Evolutionary conservation across 2,113 vertebrate genomes (phyloP).

Genomic region (Salvelinus namaycush): DNA sequence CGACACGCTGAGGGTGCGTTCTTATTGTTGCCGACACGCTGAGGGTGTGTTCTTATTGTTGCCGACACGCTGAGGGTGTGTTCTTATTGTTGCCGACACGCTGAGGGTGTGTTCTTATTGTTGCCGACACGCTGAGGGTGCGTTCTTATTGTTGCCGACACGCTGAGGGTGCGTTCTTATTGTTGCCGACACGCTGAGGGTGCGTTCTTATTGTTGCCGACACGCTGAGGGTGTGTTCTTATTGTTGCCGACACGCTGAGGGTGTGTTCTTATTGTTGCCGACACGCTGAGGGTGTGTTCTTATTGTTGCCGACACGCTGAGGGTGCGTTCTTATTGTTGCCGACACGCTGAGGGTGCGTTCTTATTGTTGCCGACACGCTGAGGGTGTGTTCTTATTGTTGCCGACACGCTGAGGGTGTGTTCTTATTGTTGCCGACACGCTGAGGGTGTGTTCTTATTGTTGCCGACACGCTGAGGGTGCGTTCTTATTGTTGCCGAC

Average conservation of each 20-base stretch:
- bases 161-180: slow-evolving; percentile 3
- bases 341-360: too few relatives aligned
- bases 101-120: slow-evolving; percentile 17
- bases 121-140: too few relatives aligned
- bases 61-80: too few relatives aligned
- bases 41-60: slow-evolving; percentile 19
- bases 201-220: slow-evolving; percentile 18
- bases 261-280: slow-evolving; percentile 18
- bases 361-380: slow-evolving; percentile 18
- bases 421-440: slow-evolving; percentile 17
- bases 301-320: slow-evolving; percentile 18
- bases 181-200: slow-evolving; percentile 5
- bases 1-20: too few relatives aligned
- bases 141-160: slow-evolving; percentile 18
- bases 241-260: slow-evolving; percentile 16
- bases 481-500: slow-evolving; percentile 18
- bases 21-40: too few relatives aligned
- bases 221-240: neutral
- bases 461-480: neutral
- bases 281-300: too few relatives aligned
- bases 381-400: slow-evolving; percentile 20
- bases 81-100: slow-evolving; percentile 17
- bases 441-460: slow-evolving; percentile 10
- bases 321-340: slow-evolving; percentile 19
- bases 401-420: too few relatives aligned